phyloP scores from a whole-genome alignment of 2,888 invertebrate genomes.

The Ochropacha duplaris region DNA sequence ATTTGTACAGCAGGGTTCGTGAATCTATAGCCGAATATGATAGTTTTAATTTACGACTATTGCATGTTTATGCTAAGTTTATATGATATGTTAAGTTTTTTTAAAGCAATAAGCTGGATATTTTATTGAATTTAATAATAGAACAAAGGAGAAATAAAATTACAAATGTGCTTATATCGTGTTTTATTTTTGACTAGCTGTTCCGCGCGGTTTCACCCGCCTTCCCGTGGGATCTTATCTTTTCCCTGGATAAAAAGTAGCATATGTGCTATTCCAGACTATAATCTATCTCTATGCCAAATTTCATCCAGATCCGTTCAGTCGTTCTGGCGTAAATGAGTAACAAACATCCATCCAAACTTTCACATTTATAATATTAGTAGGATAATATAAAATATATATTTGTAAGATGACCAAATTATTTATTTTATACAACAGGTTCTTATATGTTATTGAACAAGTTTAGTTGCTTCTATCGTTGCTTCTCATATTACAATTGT shows the following conservation, averaged over 20 bases:
- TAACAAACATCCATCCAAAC: too few species aligned
- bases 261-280: too few species aligned
- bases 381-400: too few species aligned
- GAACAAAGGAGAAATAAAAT: constrained; percentile 47
- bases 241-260: too few species aligned
- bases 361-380: too few species aligned
- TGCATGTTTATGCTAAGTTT: constrained; percentile 17
- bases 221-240: too few species aligned
- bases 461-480: not conserved
- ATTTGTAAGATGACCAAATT: too few species aligned
- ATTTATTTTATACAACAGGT: too few species aligned
- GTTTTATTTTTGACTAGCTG: constrained; percentile 55
- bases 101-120: constrained; percentile 58
- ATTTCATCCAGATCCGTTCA: too few species aligned
- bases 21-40: constrained; percentile 3
- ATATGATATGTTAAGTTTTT: constrained; percentile 39
- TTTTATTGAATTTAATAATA: constrained; percentile 46
- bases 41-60: constrained; percentile 15
- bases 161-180: constrained; percentile 65
- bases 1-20: constrained; percentile 1
- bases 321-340: too few species aligned
- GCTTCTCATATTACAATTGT: not conserved
- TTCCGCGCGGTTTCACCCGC: too few species aligned
- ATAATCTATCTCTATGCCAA: too few species aligned
- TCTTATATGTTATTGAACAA: not conserved